Conservation (phyloP, 2,113 vertebrate genomes). For the Cynocephalus volans region DNA sequence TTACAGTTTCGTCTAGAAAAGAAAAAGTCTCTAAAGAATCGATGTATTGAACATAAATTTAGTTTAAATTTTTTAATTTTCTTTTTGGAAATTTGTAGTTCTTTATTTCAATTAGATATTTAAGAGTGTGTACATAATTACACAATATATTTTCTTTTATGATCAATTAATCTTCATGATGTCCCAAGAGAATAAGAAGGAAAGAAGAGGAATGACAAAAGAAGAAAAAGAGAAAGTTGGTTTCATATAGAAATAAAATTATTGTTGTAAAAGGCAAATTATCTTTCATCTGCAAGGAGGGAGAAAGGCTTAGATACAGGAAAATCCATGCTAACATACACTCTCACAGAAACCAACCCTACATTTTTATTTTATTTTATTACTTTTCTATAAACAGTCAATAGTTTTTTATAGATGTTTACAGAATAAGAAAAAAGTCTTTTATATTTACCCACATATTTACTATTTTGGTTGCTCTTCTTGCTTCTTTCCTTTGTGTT, state of each 20-base stretch:
- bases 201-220: neutral
- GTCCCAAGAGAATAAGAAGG: neutral
- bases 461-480: too few relatives aligned
- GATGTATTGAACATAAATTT: neutral
- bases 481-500: too few relatives aligned
- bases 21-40: neutral
- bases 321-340: neutral
- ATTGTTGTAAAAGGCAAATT: neutral
- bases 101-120: neutral
- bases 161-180: neutral
- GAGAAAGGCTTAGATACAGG: neutral
- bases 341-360: neutral
- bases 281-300: neutral
- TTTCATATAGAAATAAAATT: neutral
- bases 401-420: too few relatives aligned
- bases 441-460: too few relatives aligned
- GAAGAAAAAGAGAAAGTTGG: neutral
- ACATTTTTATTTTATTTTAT: too few relatives aligned
- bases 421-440: too few relatives aligned
- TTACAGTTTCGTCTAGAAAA: neutral
- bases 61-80: neutral
- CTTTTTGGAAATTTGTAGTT: neutral
- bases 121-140: neutral
- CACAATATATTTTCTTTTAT: neutral
- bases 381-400: too few relatives aligned